phyloP scores from a whole-genome alignment of 2,888 invertebrate genomes.

The Minunthozetes semirufus region DNA sequence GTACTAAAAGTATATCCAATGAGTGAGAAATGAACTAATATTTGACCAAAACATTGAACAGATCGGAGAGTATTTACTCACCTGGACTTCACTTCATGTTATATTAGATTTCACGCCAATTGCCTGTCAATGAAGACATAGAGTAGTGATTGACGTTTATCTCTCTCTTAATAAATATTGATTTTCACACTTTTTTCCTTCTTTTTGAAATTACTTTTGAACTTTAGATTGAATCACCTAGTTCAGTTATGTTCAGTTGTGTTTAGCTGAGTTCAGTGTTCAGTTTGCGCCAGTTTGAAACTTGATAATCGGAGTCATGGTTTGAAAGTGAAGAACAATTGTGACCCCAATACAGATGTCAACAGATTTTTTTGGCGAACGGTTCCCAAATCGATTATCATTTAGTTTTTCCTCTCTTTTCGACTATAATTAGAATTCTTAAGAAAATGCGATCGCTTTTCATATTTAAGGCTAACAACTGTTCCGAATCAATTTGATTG shows the following conservation, averaged over 20 bases:
- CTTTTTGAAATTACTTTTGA: too few species aligned
- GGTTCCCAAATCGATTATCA: background rate
- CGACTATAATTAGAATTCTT: background rate
- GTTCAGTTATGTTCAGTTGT: background rate
- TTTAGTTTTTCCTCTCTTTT: constrained; percentile 2
- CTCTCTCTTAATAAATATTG: too few species aligned
- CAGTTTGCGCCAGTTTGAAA: too few species aligned
- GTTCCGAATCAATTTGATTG: too few species aligned
- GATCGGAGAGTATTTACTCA: background rate
- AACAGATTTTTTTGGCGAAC: background rate
- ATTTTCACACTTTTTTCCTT: too few species aligned
- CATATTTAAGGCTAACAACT: background rate
- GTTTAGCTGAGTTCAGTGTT: background rate
- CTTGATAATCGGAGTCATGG: too few species aligned
- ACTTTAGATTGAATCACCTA: too few species aligned
- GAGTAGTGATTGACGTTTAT: background rate
- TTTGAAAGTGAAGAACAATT: too few species aligned
- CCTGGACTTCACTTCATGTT: constrained; percentile 23
- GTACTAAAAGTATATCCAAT: background rate
- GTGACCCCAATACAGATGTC: too few species aligned
- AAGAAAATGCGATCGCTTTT: background rate
- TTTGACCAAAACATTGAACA: background rate
- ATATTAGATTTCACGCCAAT: background rate
- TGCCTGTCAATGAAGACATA: background rate
- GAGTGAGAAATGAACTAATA: background rate